phyloP scores from a whole-genome alignment of 1,140 invertebrate species.

The Scylla paramamosain region DNA sequence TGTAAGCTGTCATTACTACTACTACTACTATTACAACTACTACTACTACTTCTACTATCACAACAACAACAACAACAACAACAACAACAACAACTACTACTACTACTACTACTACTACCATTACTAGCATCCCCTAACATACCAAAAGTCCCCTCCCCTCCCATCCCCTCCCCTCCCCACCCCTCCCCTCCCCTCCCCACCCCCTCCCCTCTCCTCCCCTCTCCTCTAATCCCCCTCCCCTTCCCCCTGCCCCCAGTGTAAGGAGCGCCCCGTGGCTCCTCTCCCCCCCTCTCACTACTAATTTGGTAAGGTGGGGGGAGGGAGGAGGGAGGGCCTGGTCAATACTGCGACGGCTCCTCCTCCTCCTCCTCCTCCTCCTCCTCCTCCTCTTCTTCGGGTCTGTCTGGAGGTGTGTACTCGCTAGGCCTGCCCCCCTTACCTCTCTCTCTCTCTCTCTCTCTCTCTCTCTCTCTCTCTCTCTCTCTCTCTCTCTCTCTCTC shows the following conservation, averaged over 20 bases:
- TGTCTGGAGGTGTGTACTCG: not conserved
- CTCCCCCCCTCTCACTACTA: not conserved
- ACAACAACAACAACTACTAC: not conserved
- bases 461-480: not conserved
- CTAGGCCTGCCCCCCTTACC: not conserved
- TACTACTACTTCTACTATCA: not conserved
- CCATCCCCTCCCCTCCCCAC: not conserved
- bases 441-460: constrained; percentile 3
- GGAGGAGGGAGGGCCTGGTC: not conserved
- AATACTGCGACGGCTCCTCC: not conserved
- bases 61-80: no score
- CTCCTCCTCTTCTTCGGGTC: constrained; percentile 27
- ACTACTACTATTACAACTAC: not conserved
- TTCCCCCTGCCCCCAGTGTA: not conserved
- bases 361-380: not conserved
- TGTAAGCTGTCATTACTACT: not conserved
- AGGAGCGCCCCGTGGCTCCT: not conserved
- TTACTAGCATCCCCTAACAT: not conserved
- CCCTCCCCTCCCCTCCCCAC: not conserved
- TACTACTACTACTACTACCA: not conserved
- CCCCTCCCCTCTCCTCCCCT: not conserved
- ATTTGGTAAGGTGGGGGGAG: not conserved
- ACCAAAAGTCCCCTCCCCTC: not conserved
- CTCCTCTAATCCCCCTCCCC: not conserved
- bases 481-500: not conserved